phyloP scores from a whole-genome alignment of 2,797 vertebrate genomes.

The Triplophysa bombifrons region DNA sequence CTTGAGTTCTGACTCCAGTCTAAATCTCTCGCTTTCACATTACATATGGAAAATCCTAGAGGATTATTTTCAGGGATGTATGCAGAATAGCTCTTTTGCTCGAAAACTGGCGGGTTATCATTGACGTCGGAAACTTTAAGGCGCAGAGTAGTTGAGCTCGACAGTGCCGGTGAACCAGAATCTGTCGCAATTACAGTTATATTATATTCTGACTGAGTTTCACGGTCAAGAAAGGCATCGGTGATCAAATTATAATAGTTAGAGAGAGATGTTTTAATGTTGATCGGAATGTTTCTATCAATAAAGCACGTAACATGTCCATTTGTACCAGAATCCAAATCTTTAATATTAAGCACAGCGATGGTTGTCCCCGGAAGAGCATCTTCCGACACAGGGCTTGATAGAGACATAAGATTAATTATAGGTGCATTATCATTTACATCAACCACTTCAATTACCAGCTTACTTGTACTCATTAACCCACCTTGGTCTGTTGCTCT shows the following conservation, averaged over 20 bases:
- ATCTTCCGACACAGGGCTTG: conserved; percentile 62
- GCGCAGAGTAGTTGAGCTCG: conserved; percentile 61
- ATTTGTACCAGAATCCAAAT: conserved; percentile 70
- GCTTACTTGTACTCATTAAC: conserved; percentile 58
- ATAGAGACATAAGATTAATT: conserved; percentile 63
- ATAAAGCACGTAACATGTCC: conserved; percentile 64
- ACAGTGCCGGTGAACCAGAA: conserved; percentile 63
- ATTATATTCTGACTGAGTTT: conserved; percentile 66
- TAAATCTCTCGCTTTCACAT: conserved; percentile 63
- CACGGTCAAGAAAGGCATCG: conserved; percentile 64
- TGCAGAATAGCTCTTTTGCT: conserved; percentile 55
- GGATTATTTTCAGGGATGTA: conserved; percentile 70
- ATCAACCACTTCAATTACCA: conserved; percentile 64
- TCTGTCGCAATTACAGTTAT: conserved; percentile 67
- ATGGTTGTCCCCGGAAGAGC: conserved; percentile 62
- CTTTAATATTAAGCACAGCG: conserved; percentile 68
- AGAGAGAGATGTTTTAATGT: conserved; percentile 62
- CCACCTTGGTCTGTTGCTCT: conserved; percentile 64
- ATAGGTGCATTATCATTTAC: conserved; percentile 67
- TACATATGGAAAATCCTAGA: conserved; percentile 66
- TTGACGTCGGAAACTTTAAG: conserved; percentile 69
- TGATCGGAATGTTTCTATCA: conserved; percentile 59
- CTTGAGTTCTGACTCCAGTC: conserved; percentile 68
- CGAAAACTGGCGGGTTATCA: conserved; percentile 48
- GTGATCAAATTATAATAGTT: conserved; percentile 70